phyloP scores from a whole-genome alignment of 2,797 vertebrate species.

The Xenentodon cancila region DNA sequence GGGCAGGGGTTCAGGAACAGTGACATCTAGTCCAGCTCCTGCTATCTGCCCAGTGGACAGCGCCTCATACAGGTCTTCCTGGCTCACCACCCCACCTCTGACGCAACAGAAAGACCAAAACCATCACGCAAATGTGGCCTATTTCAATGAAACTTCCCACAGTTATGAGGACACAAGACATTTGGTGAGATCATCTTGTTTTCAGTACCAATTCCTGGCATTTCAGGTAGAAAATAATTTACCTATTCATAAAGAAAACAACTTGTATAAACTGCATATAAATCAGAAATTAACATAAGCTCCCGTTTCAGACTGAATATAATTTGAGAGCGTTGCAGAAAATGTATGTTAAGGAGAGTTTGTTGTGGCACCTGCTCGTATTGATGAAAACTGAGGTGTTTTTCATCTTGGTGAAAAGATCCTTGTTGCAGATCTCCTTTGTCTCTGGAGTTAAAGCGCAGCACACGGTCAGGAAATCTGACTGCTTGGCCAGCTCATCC shows the following conservation, averaged over 20 bases:
- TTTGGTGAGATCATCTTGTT: no score
- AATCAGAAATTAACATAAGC: no score
- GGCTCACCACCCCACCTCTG: constrained; percentile 83
- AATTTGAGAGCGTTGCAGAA: neutral
- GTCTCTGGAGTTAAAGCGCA: constrained; percentile 80
- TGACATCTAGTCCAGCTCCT: constrained; percentile 80
- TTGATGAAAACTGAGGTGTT: constrained; percentile 76
- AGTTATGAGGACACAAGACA: no score
- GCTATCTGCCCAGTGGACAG: constrained; percentile 75
- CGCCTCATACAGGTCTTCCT: constrained; percentile 82
- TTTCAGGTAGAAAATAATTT: no score
- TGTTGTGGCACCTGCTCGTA: constrained; percentile 74
- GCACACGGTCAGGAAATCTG: constrained; percentile 73
- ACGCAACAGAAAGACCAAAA: constrained; percentile 19
- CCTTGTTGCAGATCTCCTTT: constrained; percentile 76
- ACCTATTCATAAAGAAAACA: no score
- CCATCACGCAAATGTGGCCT: neutral
- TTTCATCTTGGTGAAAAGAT: constrained; percentile 82
- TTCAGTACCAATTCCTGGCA: no score
- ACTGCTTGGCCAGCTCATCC: constrained; percentile 74
- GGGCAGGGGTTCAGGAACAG: constrained; percentile 81
- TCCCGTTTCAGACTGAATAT: neutral
- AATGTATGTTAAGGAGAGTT: neutral
- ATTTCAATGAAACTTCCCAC: no score
- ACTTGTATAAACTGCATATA: no score